These are phyloP conservation scores for Cheilosia vulpina DNA, from an alignment of 2,888 invertebrate genomes.

Conservation along the genomic window DNA sequence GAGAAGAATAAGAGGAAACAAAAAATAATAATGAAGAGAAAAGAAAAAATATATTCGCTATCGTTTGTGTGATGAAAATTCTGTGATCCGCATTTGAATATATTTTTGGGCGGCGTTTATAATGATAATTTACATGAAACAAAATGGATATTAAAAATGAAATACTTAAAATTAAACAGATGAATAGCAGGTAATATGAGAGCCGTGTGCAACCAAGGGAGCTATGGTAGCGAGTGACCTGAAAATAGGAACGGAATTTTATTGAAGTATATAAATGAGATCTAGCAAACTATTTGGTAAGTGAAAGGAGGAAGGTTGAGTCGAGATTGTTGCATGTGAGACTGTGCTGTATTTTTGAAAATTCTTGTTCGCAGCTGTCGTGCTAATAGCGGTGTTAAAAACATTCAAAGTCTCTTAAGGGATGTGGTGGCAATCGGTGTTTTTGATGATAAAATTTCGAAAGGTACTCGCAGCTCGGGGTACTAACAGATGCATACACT, in stretches of 20 bases:
- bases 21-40: slow-evolving; percentile 19
- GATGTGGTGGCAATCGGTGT: too few relatives aligned
- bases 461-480: too few relatives aligned
- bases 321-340: too few relatives aligned
- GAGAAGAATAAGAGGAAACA: slow-evolving; percentile 8
- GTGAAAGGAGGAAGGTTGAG: too few relatives aligned
- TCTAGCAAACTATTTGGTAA: too few relatives aligned
- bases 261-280: neutral
- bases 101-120: slow-evolving; percentile 78
- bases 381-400: too few relatives aligned
- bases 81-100: slow-evolving; percentile 82
- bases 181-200: neutral
- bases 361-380: too few relatives aligned
- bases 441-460: too few relatives aligned
- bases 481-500: too few relatives aligned
- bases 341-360: too few relatives aligned
- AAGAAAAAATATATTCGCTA: slow-evolving; percentile 76
- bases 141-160: slow-evolving; percentile 28
- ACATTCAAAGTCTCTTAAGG: too few relatives aligned
- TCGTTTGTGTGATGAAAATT: slow-evolving; percentile 84
- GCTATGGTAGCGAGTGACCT: neutral
- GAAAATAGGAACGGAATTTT: neutral
- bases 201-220: neutral
- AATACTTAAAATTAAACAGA: slow-evolving; percentile 17
- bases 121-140: slow-evolving; percentile 76